These are phyloP conservation scores for Dermolepida albohirtum DNA, from an alignment of 2,888 invertebrate genomes.

Conservation along the genomic window DNA sequence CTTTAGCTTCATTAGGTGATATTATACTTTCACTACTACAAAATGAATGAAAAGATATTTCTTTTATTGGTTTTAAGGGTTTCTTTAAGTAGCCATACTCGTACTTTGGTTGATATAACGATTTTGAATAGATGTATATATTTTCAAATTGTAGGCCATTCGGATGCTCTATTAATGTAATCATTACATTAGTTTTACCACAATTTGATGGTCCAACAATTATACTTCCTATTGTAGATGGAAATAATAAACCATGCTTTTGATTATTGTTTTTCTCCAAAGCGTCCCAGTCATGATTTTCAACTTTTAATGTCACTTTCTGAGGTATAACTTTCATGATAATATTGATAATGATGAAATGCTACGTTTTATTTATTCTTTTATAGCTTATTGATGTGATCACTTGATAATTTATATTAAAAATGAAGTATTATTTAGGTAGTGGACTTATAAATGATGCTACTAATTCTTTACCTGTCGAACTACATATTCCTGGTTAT, in stretches of 20 bases:
- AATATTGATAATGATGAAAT: background rate
- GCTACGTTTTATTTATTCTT: background rate
- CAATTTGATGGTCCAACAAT: constrained; percentile 54
- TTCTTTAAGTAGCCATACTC: constrained; percentile 45
- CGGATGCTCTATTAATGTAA: constrained; percentile 54
- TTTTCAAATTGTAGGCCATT: constrained; percentile 60
- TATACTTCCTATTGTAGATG: constrained; percentile 13
- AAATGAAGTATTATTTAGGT: background rate
- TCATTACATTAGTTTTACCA: constrained; percentile 60
- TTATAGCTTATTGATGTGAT: background rate
- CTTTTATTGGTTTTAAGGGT: constrained; percentile 23
- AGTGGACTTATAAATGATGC: no score
- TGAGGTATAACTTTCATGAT: constrained; percentile 1
- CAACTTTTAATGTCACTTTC: constrained; percentile 2
- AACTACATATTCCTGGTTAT: no score
- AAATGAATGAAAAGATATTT: constrained; percentile 38
- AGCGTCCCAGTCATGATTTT: constrained; percentile 22
- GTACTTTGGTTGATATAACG: constrained; percentile 54
- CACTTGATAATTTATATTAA: background rate
- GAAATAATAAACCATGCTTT: constrained; percentile 16
- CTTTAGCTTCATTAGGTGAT: constrained; percentile 46
- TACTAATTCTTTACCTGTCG: no score
- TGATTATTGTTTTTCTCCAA: constrained; percentile 5
- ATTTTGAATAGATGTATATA: constrained; percentile 58
- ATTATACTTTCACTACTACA: constrained; percentile 38